phyloP scores from a whole-genome alignment of 2,888 invertebrate species.

The Tolmerus cingulatus region DNA sequence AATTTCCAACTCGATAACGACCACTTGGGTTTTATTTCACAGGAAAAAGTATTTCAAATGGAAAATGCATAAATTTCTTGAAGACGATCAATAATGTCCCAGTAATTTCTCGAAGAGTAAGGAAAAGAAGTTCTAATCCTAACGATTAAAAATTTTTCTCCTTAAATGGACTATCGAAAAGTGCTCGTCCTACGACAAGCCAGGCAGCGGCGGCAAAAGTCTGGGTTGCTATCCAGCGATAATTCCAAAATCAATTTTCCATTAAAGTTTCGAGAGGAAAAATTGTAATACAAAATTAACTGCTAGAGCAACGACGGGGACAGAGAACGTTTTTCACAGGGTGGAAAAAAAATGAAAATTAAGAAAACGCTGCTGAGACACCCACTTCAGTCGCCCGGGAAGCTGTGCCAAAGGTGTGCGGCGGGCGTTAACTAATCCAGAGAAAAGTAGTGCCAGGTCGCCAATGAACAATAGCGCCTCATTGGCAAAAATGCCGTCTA shows the following conservation, averaged over 20 bases:
- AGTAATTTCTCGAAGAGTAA: background rate
- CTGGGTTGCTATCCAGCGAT: background rate
- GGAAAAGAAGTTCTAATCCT: background rate
- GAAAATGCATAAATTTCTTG: background rate
- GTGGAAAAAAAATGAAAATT: background rate
- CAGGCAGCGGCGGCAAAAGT: background rate
- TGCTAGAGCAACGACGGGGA: background rate
- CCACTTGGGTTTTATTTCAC: background rate
- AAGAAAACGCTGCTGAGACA: background rate
- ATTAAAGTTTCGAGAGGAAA: background rate
- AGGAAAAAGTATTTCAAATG: background rate
- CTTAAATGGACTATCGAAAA: background rate
- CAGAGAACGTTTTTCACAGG: background rate
- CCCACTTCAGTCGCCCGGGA: background rate
- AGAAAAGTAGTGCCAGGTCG: background rate
- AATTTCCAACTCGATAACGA: background rate
- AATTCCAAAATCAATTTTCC: background rate
- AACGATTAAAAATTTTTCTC: background rate
- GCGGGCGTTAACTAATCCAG: constrained; percentile 5
- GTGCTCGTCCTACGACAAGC: background rate
- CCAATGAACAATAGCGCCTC: background rate
- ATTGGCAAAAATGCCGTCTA: background rate
- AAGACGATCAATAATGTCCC: background rate
- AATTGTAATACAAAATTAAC: background rate
- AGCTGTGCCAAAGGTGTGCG: background rate